Evolutionary conservation across 2,797 vertebrate genomes (phyloP).

Genomic region (Cossypha caffra): DNA sequence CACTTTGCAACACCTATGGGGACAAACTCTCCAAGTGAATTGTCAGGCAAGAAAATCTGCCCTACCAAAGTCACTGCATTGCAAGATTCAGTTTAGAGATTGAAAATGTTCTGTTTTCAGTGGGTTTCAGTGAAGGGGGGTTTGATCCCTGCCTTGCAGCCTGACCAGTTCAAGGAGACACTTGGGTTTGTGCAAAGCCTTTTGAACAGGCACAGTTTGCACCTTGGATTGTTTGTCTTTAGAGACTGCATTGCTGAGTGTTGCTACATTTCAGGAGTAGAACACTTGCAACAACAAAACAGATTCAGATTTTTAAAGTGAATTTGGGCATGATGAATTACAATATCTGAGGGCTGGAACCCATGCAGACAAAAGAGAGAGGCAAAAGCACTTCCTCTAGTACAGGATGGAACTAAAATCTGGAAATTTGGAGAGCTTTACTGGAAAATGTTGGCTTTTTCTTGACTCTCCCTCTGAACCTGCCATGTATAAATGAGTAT

Average conservation of each 20-base stretch:
- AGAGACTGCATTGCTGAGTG: accelerated
- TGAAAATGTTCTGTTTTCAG: not conserved
- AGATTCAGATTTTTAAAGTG: not conserved
- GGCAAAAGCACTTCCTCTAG: not conserved
- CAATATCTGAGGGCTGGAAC: not conserved
- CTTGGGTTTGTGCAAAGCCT: not conserved
- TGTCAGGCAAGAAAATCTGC: not conserved
- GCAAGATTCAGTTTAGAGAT: not conserved
- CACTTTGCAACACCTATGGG: not conserved
- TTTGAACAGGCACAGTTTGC: not conserved
- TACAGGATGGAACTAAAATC: not conserved
- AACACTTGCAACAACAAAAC: not conserved
- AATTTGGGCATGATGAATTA: not conserved
- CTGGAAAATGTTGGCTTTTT: slow-evolving; percentile 53
- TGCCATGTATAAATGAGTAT: slow-evolving; percentile 19
- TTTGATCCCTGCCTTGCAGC: not conserved
- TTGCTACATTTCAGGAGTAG: not conserved
- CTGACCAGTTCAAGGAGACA: not conserved
- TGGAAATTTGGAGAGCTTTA: not conserved
- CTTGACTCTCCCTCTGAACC: slow-evolving; percentile 39
- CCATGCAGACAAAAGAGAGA: not conserved
- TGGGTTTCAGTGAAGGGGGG: not conserved
- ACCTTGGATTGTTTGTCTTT: not conserved
- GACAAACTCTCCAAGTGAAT: not conserved
- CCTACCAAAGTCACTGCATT: not conserved